Conservation (phyloP, 2,888 invertebrate species). For the Zonitis immaculata region DNA sequence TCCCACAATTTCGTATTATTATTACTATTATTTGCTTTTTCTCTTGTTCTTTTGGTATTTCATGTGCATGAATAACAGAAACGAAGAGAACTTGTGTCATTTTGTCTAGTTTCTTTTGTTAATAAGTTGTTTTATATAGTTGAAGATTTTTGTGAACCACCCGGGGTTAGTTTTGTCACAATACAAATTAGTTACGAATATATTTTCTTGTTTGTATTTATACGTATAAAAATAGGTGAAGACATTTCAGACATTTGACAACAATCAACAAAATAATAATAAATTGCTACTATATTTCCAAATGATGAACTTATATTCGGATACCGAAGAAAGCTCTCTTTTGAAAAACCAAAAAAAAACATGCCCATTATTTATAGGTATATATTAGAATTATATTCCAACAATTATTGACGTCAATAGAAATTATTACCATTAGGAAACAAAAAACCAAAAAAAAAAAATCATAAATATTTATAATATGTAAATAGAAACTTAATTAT, state of each 20-base stretch:
- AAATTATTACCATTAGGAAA: too few relatives aligned
- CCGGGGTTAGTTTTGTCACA: background rate
- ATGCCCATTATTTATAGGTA: too few relatives aligned
- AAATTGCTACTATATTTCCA: background rate
- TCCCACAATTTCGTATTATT: slow-evolving; percentile 21
- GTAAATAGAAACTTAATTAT: slow-evolving; percentile 12
- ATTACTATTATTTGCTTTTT: slow-evolving; percentile 9
- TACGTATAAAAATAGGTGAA: background rate
- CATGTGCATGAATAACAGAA: too few relatives aligned
- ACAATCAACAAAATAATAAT: background rate
- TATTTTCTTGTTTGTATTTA: background rate
- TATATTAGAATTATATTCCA: too few relatives aligned
- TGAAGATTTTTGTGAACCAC: background rate
- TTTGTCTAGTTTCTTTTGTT: slow-evolving; percentile 26
- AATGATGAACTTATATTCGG: background rate
- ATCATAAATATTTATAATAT: slow-evolving; percentile 19
- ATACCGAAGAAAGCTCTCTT: too few relatives aligned
- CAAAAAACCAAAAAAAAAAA: too few relatives aligned
- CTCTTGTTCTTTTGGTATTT: too few relatives aligned
- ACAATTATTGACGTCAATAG: slow-evolving; percentile 17
- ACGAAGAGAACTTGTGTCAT: slow-evolving; percentile 27
- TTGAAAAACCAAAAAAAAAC: too few relatives aligned
- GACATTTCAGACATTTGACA: background rate
- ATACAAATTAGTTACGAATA: slow-evolving; percentile 7
- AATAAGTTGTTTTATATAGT: slow-evolving; percentile 18